Percentiles rank a stretch among this genome's conserved stretches.
phyloP scores from a whole-genome alignment of 2,797 vertebrate genomes.

The Pseudochirops corinnae region DNA sequence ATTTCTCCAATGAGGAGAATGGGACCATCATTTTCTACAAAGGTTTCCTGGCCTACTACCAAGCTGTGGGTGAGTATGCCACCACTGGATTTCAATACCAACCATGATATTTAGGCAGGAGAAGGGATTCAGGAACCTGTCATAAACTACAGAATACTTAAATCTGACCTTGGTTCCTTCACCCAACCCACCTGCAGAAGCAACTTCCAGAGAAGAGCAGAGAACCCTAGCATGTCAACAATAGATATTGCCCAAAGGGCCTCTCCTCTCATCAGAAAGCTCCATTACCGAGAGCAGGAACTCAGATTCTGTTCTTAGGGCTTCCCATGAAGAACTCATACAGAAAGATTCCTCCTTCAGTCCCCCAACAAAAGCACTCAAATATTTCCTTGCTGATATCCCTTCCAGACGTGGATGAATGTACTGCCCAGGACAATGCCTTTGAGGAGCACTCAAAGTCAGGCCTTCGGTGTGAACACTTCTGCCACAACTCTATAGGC shows the following conservation, averaged over 20 bases:
- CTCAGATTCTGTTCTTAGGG: background rate
- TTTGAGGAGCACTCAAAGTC: background rate
- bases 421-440: conserved; percentile 61
- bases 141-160: background rate
- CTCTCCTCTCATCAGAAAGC: background rate
- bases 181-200: background rate
- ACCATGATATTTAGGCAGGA: background rate
- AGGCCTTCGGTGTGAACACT: conserved; percentile 87
- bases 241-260: background rate
- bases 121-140: background rate
- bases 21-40: conserved; percentile 84
- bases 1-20: conserved; percentile 88
- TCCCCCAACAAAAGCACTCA: background rate
- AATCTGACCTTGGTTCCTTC: background rate
- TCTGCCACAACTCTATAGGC: conserved; percentile 93
- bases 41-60: conserved; percentile 86
- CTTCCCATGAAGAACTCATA: background rate
- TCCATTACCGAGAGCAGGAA: background rate
- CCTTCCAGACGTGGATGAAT: conserved; percentile 86
- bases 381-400: conserved; percentile 24
- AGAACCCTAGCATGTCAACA: background rate
- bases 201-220: conserved; percentile 3
- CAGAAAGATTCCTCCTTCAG: background rate
- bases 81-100: background rate
- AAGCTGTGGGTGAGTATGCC: conserved; percentile 84